phyloP scores from a whole-genome alignment of 2,797 vertebrate genomes.

The Cossypha dichroa region DNA sequence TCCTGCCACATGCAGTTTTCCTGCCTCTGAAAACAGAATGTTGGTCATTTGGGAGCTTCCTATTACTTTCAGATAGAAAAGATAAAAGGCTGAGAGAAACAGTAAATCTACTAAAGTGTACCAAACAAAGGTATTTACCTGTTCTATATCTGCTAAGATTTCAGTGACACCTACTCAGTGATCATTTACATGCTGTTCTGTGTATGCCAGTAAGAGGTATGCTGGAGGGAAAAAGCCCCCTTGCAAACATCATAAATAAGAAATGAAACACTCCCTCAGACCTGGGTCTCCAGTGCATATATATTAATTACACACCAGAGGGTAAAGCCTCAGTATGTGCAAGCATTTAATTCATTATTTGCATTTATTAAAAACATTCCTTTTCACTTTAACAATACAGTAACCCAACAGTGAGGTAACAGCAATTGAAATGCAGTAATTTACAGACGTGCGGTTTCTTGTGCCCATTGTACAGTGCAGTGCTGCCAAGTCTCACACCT shows the following conservation, averaged over 20 bases:
- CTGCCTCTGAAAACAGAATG: conserved; percentile 29
- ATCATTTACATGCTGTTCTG: conserved; percentile 41
- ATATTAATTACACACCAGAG: conserved; percentile 66
- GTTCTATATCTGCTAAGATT: conserved; percentile 56
- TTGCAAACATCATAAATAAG: conserved; percentile 64
- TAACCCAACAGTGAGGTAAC: conserved; percentile 56
- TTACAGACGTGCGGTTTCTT: conserved; percentile 66
- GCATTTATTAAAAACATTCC: conserved; percentile 73
- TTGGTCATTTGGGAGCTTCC: conserved; percentile 42
- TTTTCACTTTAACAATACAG: conserved; percentile 71
- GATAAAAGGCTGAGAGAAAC: conserved; percentile 38
- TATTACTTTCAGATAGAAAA: conserved; percentile 40
- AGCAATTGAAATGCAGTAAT: conserved; percentile 54
- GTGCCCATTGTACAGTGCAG: conserved; percentile 40
- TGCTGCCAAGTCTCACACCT: conserved; percentile 72
- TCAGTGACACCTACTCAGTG: conserved; percentile 58
- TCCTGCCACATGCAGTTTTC: conserved; percentile 16
- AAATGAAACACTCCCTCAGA: conserved; percentile 71
- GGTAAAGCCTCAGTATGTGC: conserved; percentile 43
- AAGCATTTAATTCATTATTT: conserved; percentile 65
- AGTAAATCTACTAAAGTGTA: conserved; percentile 9
- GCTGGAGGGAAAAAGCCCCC: neutral
- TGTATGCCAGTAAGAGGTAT: neutral
- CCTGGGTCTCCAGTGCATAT: conserved; percentile 40
- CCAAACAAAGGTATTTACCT: conserved; percentile 47